These are phyloP conservation scores for Xestoiulus laeticollis DNA, from an alignment of 2,888 invertebrate genomes.

Conservation along the genomic window DNA sequence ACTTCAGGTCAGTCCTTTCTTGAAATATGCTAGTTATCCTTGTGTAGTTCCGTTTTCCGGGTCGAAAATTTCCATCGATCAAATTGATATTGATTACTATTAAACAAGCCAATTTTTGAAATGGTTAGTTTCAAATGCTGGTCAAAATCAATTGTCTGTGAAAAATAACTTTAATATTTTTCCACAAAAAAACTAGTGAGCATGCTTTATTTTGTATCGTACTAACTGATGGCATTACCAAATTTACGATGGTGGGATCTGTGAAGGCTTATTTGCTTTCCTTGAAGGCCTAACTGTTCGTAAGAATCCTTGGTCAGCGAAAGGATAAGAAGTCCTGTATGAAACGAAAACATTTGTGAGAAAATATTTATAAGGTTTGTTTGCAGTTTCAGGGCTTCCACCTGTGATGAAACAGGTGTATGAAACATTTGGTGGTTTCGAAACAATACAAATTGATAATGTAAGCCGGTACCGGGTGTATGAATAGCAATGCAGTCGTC, in stretches of 20 bases:
- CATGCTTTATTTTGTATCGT: no score
- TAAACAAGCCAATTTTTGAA: neutral
- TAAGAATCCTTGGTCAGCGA: conserved; percentile 45
- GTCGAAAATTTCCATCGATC: neutral
- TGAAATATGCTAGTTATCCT: conserved; percentile 18
- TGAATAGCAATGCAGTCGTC: conserved; percentile 46
- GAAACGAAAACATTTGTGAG: neutral
- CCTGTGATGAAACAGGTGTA: no score
- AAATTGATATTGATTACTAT: conserved; percentile 44
- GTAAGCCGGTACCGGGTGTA: conserved; percentile 31
- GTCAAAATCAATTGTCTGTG: neutral
- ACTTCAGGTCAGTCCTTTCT: conserved; percentile 37
- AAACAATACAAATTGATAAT: neutral
- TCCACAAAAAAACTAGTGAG: no score
- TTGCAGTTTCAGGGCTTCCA: neutral
- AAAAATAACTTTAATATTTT: neutral
- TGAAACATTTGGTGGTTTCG: neutral
- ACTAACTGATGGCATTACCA: neutral
- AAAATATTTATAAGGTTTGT: neutral
- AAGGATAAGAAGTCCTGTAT: conserved; percentile 34
- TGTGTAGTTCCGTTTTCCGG: neutral
- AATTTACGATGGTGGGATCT: conserved; percentile 36
- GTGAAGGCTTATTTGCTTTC: neutral
- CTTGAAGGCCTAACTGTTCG: conserved; percentile 45
- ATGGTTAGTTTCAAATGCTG: neutral